Evolutionary conservation across 2,797 vertebrate genomes (phyloP), one percentile per base, ranked within the genome.

Genomic region (Moxostoma hubbsi): DNA sequence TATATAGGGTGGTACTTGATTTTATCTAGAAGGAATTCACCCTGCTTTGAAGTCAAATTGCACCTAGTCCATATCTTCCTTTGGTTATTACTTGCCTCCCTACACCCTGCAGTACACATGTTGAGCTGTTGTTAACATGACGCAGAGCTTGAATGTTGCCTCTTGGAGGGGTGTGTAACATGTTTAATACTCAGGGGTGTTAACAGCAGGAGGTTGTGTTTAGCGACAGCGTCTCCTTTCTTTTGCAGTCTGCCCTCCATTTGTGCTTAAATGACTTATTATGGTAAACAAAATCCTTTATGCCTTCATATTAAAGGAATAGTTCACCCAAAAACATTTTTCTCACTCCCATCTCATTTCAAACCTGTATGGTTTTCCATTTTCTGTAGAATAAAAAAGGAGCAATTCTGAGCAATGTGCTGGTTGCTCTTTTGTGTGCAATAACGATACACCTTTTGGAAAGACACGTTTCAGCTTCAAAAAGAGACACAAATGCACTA

Each of bases 171-270:
- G 82, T 78, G 82, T 69, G 57, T 83, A 79, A 84, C 81, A 82
- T 77, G 80, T 75, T 75, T 77, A 53, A 63, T 68, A 67, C 85
- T 68, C 53, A 76, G 65, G 77, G 79, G 81, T 36, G 79, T 82
- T 69, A 84, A 82, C 83, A 84, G 87, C 66, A 24, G 45, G 84
- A 82, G 81, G 75, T 72, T 82, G 71, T 80, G 64, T 82, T 81
- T 84, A 78, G 86, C 65, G 24, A 59, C 49, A 57, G 54, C 54
- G 68, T 59, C 77, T 79, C 77, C 79, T 80, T 86, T 81, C 85
- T 87, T 82, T 82, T 58, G 86, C 81, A 74, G 62, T 53, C 83
- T 84, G 75, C 80, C 73, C 64, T 81, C 68, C 46, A 24, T 61
- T 77, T 82, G 71, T 72, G 73, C 73, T 73, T 82, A 77, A 74